Evolutionary conservation across 2,888 invertebrate species (phyloP).

Genomic region (Craniophora ligustri): DNA sequence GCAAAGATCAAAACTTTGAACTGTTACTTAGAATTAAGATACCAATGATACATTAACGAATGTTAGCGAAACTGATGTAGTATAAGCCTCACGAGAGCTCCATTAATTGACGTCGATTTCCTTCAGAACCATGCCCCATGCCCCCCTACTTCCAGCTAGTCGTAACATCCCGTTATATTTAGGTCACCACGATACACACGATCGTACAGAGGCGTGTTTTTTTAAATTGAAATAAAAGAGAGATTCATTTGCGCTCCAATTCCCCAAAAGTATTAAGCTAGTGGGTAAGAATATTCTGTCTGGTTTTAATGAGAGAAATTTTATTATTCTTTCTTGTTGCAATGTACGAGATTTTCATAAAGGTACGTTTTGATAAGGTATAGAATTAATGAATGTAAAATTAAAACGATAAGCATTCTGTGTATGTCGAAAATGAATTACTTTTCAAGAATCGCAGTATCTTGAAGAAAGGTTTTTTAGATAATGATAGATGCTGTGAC

Average conservation of each 20-base stretch:
- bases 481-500: slow-evolving; percentile 26
- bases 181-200: slow-evolving; percentile 69
- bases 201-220: slow-evolving; percentile 66
- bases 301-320: slow-evolving; percentile 56
- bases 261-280: slow-evolving; percentile 53
- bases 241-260: slow-evolving; percentile 69
- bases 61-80: slow-evolving; percentile 34
- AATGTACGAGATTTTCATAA: slow-evolving; percentile 14
- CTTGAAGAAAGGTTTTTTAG: slow-evolving; percentile 5
- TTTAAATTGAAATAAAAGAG: slow-evolving; percentile 70
- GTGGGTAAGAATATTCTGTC: slow-evolving; percentile 49
- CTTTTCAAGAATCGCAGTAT: slow-evolving; percentile 21
- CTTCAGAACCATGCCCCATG: slow-evolving; percentile 41
- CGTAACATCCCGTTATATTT: slow-evolving; percentile 66
- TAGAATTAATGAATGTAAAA: background rate
- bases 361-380: slow-evolving; percentile 11
- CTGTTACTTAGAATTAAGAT: no score
- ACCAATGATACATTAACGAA: slow-evolving; percentile 28
- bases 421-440: background rate
- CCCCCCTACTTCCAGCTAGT: slow-evolving; percentile 46
- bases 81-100: slow-evolving; percentile 30
- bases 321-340: slow-evolving; percentile 43
- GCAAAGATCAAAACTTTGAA: no score
- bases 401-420: background rate
- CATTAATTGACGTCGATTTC: slow-evolving; percentile 58